Base-by-base conservation (phyloP, 2,113 vertebrate species). In the Pituophis catenifer region DNA sequence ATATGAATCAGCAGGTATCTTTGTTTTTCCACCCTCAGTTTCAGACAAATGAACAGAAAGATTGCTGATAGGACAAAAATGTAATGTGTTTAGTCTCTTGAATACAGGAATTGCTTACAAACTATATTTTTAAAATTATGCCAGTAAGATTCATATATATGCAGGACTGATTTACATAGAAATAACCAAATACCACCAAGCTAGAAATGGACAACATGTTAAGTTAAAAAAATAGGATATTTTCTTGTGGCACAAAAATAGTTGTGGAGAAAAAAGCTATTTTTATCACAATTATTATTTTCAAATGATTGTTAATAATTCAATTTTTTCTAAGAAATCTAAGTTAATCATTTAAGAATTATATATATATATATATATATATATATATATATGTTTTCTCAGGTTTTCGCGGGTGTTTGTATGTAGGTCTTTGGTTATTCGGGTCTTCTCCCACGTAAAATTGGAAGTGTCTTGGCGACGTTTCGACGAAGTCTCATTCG, bases 101-200 rank as follows among this genome's bases (percentile, higher is more conserved):
- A 89, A 92, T 91, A 88, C 13, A 70, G 88, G 21, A 93, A 94
- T 93, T 95, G 92, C 94, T 96, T 95, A 86, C 91, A 95, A 94
- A 91, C 1, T 8, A 1, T 95, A 21, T 90, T 89, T 95, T 96
- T 94, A 96, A 81, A 89, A 91, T 96, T 95, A 92, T 70, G 86
- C 26, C 94, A 88, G 57, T 90, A 93, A 94, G 91, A 91, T 94
- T 94, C 90, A 94, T 57, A 15, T 55, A 89, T 89, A 93, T 95
- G 58, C 86, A 91, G 92, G 91, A 0, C 0, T 92, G 94, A 91
- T 95, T 95, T 91, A 93, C 94, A 95, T 59, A 94, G 91, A 94
- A 96, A 95, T 94, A 53, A 94, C 55, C 90, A 91, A 91, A 88
- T 91, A 33, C 33, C 87, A 58, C 87, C 94, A 94, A 96, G 95